Evolutionary conservation across 2,888 invertebrate species (phyloP), one percentile per base, ranked within the genome.

Genomic region (Anagyrus pseudococci): DNA sequence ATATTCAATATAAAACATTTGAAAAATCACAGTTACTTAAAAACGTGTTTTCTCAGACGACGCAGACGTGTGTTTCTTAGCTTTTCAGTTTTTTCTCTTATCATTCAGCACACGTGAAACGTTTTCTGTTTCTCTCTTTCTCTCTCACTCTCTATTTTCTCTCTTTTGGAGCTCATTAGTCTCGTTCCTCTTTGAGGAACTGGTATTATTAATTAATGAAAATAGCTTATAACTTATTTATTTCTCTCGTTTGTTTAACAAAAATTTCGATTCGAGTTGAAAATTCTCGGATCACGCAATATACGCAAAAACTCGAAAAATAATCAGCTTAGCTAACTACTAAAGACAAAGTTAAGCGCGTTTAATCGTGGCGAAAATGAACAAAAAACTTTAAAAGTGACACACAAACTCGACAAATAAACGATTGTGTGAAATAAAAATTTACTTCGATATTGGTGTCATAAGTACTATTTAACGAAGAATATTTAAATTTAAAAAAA

Each of bases 1-100:
- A 69, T 73, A 70, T 72, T 70, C 69, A 71, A 71, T 72, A 74
- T 71, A 76, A 77, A 76, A 78, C 73, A 78, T 75, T 75, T 75
- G 73, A 78, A 77, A 75, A 78, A 78, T 78, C 78, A 79, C 78
- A 78, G 79, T 76, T 77, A 78, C 73, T 77, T 73, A 75, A 75
- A 74, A 75, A 75, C 73, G 72, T 59, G 70, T 67, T 70, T 62
- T 56, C 58, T 58, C 53, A 26, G 50, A 58, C 65, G 55, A 47
- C 58, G 37, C 55, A 29, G 7, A 61, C 52, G 33, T 58, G 37
- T 68, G n/a, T n/a, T n/a, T n/a, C n/a, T n/a, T n/a, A n/a, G n/a
- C n/a, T n/a, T n/a, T n/a, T n/a, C n/a, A n/a, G n/a, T n/a, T n/a
- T n/a, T n/a, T n/a, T n/a, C n/a, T n/a, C n/a, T n/a, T n/a, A n/a